Evolutionary conservation across 2,888 invertebrate species (phyloP).

Genomic region (Lottia gigantea): DNA sequence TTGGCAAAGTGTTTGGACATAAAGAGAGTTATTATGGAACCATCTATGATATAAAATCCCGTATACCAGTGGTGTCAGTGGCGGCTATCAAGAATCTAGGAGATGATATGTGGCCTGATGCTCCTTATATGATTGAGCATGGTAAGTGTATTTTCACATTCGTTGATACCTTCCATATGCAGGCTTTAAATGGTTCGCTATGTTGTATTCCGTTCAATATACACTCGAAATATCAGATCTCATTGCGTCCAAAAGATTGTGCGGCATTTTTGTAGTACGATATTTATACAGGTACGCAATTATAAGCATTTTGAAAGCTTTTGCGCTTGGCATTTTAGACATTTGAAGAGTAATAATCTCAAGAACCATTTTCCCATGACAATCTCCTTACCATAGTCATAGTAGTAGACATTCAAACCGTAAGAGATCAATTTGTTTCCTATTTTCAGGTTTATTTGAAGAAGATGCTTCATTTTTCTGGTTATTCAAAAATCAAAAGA

Average conservation of each 20-base stretch:
- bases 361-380: too few relatives aligned
- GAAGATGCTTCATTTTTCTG: slow-evolving; percentile 42
- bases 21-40: slow-evolving; percentile 46
- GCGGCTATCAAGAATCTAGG: slow-evolving; percentile 43
- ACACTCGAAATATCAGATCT: too few relatives aligned
- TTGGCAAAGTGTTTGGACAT: slow-evolving; percentile 43
- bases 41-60: slow-evolving; percentile 44
- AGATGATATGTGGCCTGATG: slow-evolving; percentile 49
- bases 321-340: too few relatives aligned
- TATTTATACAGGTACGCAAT: too few relatives aligned
- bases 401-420: background rate
- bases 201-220: too few relatives aligned
- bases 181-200: too few relatives aligned
- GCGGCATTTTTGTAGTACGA: too few relatives aligned
- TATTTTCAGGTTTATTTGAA: slow-evolving; percentile 41
- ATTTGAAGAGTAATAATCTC: background rate
- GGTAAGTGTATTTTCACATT: slow-evolving; percentile 31
- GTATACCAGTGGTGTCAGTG: slow-evolving; percentile 49
- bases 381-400: background rate
- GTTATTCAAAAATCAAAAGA: slow-evolving; percentile 42
- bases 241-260: too few relatives aligned
- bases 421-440: background rate
- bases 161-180: too few relatives aligned
- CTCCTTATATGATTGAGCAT: slow-evolving; percentile 51
- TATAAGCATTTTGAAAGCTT: too few relatives aligned